Conservation (phyloP, 2,113 vertebrate species). For the Phodopus roborovskii region DNA sequence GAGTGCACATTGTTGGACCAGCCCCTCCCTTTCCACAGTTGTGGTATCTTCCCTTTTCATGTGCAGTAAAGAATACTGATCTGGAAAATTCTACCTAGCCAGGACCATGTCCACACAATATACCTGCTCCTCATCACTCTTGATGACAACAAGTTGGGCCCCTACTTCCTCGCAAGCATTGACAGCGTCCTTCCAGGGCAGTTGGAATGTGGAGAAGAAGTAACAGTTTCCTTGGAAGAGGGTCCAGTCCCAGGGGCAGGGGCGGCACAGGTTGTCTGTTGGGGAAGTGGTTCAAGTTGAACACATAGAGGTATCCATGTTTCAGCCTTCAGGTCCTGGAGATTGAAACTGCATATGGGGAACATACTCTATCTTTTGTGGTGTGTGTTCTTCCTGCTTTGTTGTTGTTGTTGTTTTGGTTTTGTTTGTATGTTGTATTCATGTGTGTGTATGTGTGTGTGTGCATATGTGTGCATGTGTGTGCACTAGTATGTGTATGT, state of each 20-base stretch:
- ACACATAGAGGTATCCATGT: rapidly evolving
- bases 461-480: too few species aligned
- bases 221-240: not conserved
- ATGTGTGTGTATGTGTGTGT: not conserved
- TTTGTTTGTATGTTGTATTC: not conserved
- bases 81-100: not conserved
- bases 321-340: not conserved
- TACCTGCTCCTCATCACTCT: not conserved
- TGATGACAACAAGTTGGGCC: not conserved
- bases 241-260: not conserved
- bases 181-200: not conserved
- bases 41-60: not conserved
- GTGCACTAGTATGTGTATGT: too few species aligned
- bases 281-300: not conserved
- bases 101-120: not conserved
- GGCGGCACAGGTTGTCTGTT: not conserved
- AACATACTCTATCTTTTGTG: not conserved
- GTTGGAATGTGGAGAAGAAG: not conserved
- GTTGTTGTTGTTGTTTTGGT: too few species aligned
- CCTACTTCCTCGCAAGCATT: not conserved
- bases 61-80: too few species aligned
- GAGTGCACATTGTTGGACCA: not conserved
- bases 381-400: not conserved
- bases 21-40: not conserved
- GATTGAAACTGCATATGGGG: not conserved